Evolutionary conservation across 2,797 vertebrate species (phyloP), one percentile per base, ranked within the genome.

Genomic region (Myotis planiceps): DNA sequence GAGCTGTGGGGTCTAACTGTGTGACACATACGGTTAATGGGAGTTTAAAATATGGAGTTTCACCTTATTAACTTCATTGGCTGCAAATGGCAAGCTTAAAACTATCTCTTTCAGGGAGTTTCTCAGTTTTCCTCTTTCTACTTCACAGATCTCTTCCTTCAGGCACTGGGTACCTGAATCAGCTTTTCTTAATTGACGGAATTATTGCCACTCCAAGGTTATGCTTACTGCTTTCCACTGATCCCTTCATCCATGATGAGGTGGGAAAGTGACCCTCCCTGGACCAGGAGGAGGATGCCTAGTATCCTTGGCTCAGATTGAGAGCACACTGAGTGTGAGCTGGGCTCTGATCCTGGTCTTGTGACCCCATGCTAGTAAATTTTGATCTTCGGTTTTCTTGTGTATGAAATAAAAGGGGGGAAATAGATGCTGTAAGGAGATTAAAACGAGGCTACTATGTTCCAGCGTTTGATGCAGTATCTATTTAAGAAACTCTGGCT

Each of bases 31-130:
- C 39, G 79, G 85, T 63, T 95, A 87, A 95, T 81, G 71, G 81
- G 90, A 80, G 72, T 95, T 80, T 89, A 78, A 96, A 97, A 90
- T 94, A 93, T 39, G 39, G n/a, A 6, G 78, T 83, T 96, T 94
- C 53, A 53, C 69, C 68, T 86, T 95, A 89, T 92, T 97, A 91
- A 94, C 63, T 91, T 96, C 83, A 94, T 71, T 92, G 83, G 53
- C 21, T 79, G 81, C 65, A 84, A 84, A 93, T 51, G 93, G 75
- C 32, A 60, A 76, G 15, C 37, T 87, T 76, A 92, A 95, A 81
- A 32, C 14, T 83, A 2, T 80, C 65, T 72, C 2, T n/a, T 89
- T 75, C 39, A 58, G 49, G n/a, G 7, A 87, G 2, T 78, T 71
- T 19, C 80, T 95, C 12, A 2, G 34, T 75, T 95, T 90, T 90